These are phyloP conservation scores for Capromys pilorides DNA, from an alignment of 2,797 vertebrate species.

Conservation along the genomic window DNA sequence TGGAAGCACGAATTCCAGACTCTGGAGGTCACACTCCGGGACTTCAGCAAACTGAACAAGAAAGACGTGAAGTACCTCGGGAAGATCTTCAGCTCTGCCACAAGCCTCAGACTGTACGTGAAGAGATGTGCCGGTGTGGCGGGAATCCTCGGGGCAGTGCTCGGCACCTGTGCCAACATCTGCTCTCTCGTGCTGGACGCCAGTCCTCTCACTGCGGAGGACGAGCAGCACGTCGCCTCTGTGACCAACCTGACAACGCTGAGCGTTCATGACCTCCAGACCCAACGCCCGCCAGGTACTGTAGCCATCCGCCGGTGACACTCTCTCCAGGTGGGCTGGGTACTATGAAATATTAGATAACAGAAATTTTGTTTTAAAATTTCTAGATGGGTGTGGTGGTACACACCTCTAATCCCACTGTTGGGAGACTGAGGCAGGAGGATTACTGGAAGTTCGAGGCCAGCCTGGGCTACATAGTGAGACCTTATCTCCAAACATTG, in stretches of 20 bases:
- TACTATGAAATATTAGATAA: background rate
- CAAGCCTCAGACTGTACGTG: conserved; percentile 72
- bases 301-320: background rate
- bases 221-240: conserved; percentile 70
- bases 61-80: conserved; percentile 80
- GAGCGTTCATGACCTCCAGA: conserved; percentile 73
- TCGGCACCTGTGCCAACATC: conserved; percentile 75
- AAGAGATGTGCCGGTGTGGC: conserved; percentile 75
- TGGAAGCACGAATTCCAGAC: conserved; percentile 78
- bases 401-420: background rate
- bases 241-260: conserved; percentile 75
- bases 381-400: background rate
- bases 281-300: conserved; percentile 65
- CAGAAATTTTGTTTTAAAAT: background rate
- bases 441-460: background rate
- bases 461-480: background rate
- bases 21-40: conserved; percentile 79
- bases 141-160: conserved; percentile 69
- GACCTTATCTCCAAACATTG: no score
- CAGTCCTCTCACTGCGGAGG: conserved; percentile 74
- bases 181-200: conserved; percentile 75
- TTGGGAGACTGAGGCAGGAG: background rate
- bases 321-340: background rate
- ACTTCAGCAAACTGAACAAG: conserved; percentile 77
- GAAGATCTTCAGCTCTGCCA: conserved; percentile 82